Evolutionary conservation across 2,113 vertebrate genomes (phyloP).

Genomic region (Phrynosoma platyrhinos): DNA sequence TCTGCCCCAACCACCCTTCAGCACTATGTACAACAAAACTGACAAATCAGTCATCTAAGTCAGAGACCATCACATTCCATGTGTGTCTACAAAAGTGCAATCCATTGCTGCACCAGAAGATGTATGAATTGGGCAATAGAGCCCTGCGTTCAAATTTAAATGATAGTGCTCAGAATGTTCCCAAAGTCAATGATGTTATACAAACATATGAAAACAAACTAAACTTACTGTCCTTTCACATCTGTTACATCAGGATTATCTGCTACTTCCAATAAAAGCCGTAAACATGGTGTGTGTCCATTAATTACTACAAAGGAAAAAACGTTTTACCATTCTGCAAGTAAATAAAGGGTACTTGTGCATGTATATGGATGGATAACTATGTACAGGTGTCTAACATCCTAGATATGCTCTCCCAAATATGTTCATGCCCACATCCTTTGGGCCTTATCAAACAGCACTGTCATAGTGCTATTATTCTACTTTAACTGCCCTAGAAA

Average conservation of each 20-base stretch:
- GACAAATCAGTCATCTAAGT: not conserved
- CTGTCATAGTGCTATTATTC: too few species aligned
- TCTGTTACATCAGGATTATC: constrained; percentile 88
- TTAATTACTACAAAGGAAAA: constrained; percentile 87
- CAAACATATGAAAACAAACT: not conserved
- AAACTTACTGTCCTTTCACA: constrained; percentile 95
- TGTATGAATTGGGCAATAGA: not conserved
- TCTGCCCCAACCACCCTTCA: not conserved
- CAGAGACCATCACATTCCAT: not conserved
- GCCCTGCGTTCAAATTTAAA: not conserved
- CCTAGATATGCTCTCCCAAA: constrained; percentile 1
- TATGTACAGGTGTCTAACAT: not conserved
- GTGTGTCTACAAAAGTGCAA: not conserved
- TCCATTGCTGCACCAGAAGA: not conserved
- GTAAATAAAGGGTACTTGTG: not conserved
- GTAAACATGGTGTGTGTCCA: constrained; percentile 92
- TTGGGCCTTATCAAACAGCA: not conserved
- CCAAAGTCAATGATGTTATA: constrained; percentile 15
- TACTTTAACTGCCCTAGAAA: too few species aligned
- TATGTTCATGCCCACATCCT: not conserved
- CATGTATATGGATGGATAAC: not conserved
- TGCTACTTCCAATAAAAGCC: constrained; percentile 90
- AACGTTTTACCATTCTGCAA: not conserved
- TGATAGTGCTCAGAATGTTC: not conserved
- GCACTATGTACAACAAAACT: not conserved